Percentiles rank a stretch among this genome's conserved stretches.
phyloP scores from a whole-genome alignment of 2,888 invertebrate genomes.

The Ormyrus labotus region DNA sequence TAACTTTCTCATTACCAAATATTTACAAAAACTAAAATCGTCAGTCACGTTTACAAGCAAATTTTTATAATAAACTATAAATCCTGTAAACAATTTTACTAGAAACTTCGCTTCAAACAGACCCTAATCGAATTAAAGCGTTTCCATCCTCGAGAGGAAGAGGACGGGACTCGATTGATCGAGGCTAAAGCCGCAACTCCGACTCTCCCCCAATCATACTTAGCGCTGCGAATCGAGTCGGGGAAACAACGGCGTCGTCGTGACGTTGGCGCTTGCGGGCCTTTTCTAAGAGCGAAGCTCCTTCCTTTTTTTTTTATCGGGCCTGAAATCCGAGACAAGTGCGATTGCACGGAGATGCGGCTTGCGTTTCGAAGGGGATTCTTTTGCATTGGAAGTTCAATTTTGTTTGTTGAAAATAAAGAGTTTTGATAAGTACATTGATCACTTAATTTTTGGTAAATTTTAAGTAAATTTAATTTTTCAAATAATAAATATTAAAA shows the following conservation, averaged over 20 bases:
- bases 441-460: no score
- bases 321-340: conserved; percentile 1
- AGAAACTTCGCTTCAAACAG: not conserved
- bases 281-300: not conserved
- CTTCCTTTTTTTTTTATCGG: not conserved
- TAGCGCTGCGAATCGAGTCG: conserved; percentile 25
- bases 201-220: conserved; percentile 47
- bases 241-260: conserved; percentile 3
- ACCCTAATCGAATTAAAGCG: conserved; percentile 51
- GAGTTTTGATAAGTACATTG: no score
- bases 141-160: not conserved
- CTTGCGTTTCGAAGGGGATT: no score
- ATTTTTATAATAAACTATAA: no score
- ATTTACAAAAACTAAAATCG: no score
- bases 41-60: no score
- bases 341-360: not conserved
- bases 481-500: no score
- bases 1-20: no score
- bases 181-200: conserved; percentile 9
- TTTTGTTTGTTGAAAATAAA: no score
- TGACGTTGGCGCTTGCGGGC: conserved; percentile 11
- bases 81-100: no score
- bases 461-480: no score
- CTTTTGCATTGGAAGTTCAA: no score
- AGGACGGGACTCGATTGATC: conserved; percentile 24